Evolutionary conservation across 2,797 vertebrate species (phyloP), one percentile per base, ranked within the genome.

Genomic region (Pseudochromis fuscus): DNA sequence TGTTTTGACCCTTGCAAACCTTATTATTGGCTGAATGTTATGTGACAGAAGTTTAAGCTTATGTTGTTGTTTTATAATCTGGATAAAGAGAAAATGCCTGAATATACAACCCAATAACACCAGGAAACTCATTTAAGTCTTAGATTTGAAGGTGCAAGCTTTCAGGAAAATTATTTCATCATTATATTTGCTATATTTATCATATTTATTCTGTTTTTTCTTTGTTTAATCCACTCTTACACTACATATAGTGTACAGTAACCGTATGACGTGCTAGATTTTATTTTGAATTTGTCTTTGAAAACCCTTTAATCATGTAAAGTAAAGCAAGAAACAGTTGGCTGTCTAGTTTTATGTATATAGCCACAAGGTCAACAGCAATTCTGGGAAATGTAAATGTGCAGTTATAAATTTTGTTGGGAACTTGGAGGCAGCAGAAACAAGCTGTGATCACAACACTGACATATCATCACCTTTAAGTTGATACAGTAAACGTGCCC

Each of bases 1-100:
- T 87, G 69, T 87, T 87, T 74, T 88, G 85, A 84, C 72, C 77
- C 30, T 55, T 57, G 28, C 33, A 51, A 67, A 75, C 28, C n/a
- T 64, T 52, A 62, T 60, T 67, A 53, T 80, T 81, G 40, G 51
- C 57, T 72, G 37, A 60, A 77, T 75, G 49, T 71, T 78, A 45
- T 68, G 23, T 66, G 45, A 28, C 33, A 33, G n/a, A 33, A 74
- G 23, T 75, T 42, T 25, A 72, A 70, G 48, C 55, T 28, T 66
- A 67, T 75, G 77, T 60, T 25, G 38, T 28, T 23, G 15, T 81
- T 80, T 69, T 42, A 25, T 73, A 70, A 79, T 69, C 37, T 65
- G 66, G 60, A 82, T 76, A 53, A 78, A 67, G 51, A 52, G 15
- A 53, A 9, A 57, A 28, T 37, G 31, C 19, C 28, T 58, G 18